Base-by-base conservation (phyloP, 1,140 invertebrate species). In the Caenorhabditis latens region DNA sequence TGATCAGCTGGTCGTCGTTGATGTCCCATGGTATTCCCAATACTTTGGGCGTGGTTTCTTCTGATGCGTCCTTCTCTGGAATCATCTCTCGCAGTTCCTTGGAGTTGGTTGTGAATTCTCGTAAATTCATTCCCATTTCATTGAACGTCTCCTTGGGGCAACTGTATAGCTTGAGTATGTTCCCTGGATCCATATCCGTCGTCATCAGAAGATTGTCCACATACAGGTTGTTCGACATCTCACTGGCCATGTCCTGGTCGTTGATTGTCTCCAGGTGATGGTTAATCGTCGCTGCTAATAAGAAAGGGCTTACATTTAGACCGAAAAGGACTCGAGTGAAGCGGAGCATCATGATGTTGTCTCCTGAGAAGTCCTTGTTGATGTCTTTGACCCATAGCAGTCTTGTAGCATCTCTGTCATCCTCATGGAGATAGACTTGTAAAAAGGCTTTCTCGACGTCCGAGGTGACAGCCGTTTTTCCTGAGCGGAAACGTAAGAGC, bases 271-370 rank as follows among this genome's bases (percentile, higher is more conserved):
- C 9, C 9, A 89, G 75, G 84, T 89, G 88, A 43, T 87, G 32
- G 19, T 75, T 9, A 21, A 89, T 89, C 9, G 87, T 89, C 53
- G 88, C 84, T 55, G n/a, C 85, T 4, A 89, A 75, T 32, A 89
- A 32, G 40, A 13, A 89, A 11, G 88, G 88, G 19, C 21, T 43
- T 9, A 57, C 63, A 14, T 40, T 89, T 19, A 89, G 32, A n/a
- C 88, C 88, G 48, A 89, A 89, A 4, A 86, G 48, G 4, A 89
- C 88, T 53, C 84, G 32, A 48, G 46, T 84, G 55, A 89, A 89
- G 32, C 88, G 84, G 40, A 40, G 50, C 4, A 83, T 42, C 21
- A 83, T 16, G 9, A 89, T 32, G 57, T 89, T 89, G 11, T 89
- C 87, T 11, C 8, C 14, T n/a, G 48, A 1, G 32, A 32, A 32